Base-by-base conservation (phyloP, 2,113 vertebrate genomes). In the Carollia perspicillata region DNA sequence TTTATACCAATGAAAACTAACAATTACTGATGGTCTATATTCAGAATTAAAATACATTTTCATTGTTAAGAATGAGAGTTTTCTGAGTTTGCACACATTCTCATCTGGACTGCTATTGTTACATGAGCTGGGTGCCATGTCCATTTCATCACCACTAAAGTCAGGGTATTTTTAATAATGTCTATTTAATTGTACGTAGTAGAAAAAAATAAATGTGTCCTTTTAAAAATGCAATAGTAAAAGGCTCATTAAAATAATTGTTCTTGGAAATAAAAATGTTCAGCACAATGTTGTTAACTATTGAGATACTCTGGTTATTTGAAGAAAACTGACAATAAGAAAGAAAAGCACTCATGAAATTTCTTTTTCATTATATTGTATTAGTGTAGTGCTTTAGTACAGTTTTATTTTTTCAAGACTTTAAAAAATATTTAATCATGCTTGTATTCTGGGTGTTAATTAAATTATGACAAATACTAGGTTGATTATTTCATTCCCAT, bases 21-120 rank as follows among this genome's bases (percentile, higher is more conserved):
- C 84, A 93, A 17, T n/a, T 93, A 71, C 40, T 84, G 37, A 60
- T 92, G 2, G 71, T 81, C 86, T 26, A 68, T 83, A 79, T 90
- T 93, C 66, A 97, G 49, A 95, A 92, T 89, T 92, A 92, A 74
- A 37, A 96, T 71, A 44, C 35, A 49, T 2, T 66, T 91, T 66
- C 0, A 0, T 78, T 93, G 0, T 66, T 51, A 58, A n/a, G 23
- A 96, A 69, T 44, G 71, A 93, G 81, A 96, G 96, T 91, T 96
- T 33, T 33, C 10, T 26, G 12, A 47, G 5, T 89, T 42, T 65
- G 9, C 37, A 71, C 81, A 72, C 14, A 94, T 44, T 81, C 18
- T 84, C 78, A 94, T 6, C 1, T 2, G 80, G 40, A 63, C 17
- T 37, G 42, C 3, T 95, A 88, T n/a, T 26, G 74, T n/a, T 63